Evolutionary conservation across 1,140 invertebrate genomes (phyloP).

Genomic region (Phortica variegata): DNA sequence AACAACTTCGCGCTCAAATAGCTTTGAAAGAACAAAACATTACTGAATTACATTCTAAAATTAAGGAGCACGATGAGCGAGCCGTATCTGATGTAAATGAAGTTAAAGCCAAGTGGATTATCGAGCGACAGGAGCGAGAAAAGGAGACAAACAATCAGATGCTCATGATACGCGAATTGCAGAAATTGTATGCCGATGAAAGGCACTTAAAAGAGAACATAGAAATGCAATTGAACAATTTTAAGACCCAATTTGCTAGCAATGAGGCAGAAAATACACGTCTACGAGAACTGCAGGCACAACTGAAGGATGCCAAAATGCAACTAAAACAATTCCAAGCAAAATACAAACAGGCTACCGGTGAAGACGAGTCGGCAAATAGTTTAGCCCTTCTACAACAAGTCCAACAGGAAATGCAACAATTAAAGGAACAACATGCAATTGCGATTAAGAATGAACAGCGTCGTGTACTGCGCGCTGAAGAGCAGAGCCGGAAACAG

Average conservation of each 20-base stretch:
- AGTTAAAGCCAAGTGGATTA: conserved; percentile 70
- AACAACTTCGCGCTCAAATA: conserved; percentile 68
- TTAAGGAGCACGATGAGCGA: conserved; percentile 62
- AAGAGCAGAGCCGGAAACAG: conserved; percentile 67
- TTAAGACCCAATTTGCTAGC: conserved; percentile 57
- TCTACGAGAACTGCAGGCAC: conserved; percentile 61
- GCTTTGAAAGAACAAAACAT: conserved; percentile 69
- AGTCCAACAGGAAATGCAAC: conserved; percentile 70
- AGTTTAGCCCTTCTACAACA: conserved; percentile 64
- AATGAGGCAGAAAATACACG: conserved; percentile 40
- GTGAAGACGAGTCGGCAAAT: conserved; percentile 44
- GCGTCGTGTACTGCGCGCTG: conserved; percentile 62
- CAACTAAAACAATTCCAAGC: conserved; percentile 64
- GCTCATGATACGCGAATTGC: conserved; percentile 68
- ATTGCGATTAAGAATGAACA: conserved; percentile 61
- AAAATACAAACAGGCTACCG: conserved; percentile 18
- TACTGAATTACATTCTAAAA: conserved; percentile 64
- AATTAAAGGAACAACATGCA: conserved; percentile 71
- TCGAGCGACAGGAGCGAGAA: conserved; percentile 76
- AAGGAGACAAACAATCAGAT: conserved; percentile 75
- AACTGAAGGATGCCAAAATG: conserved; percentile 66
- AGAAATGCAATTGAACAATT: conserved; percentile 62
- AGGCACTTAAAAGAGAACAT: conserved; percentile 64
- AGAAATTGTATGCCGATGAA: conserved; percentile 66
- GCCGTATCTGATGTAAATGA: conserved; percentile 66